Base-by-base conservation (phyloP, 2,113 vertebrate species). In the Hirundichthys speculiger region DNA sequence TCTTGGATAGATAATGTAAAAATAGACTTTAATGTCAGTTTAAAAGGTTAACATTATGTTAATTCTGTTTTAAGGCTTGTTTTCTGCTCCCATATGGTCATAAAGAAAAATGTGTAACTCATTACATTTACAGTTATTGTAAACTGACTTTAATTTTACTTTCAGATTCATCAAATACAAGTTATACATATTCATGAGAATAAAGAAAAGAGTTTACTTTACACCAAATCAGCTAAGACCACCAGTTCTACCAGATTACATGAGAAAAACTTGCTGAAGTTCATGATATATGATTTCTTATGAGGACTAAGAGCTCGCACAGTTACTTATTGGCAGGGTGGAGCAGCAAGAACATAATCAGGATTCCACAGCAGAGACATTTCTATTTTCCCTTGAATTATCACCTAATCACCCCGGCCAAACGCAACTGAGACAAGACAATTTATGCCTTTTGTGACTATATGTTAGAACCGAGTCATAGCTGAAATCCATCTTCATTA, bases 401-500 rank as follows among this genome's bases (percentile, higher is more conserved):
- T 47, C 27, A 22, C 40, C 42, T 66, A 57, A 68, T 63, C 18
- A 51, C 15, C 48, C 38, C 12, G 16, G 24, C 20, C 38, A 39
- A 45, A 40, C 27, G 21, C 39, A 46, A 68, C 34, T 3, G 24
- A 63, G 51, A 67, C 13, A 22, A 67, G 21, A 48, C 56, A 34
- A 43, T 51, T 38, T 41, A 21, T 64, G 54, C 49, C 58, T 61
- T 43, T 22, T 48, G 38, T 49, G 27, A 41, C 38, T 13, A 18
- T 30, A 5, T n/a, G 47, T 22, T 41, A 43, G 18, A 25, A 45
- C 39, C 21, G 51, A 57, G 25, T 47, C n/a, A 15, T 30, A 24
- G 43, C 40, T 30, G 39, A 60, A 52, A 27, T 58, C 20, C 6
- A 1, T 40, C 24, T 60, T n/a, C 13, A 48, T 45, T 21, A 30